These are phyloP conservation scores for Nephrotoma appendiculata DNA, from an alignment of 2,888 invertebrate genomes.

Conservation along the genomic window DNA sequence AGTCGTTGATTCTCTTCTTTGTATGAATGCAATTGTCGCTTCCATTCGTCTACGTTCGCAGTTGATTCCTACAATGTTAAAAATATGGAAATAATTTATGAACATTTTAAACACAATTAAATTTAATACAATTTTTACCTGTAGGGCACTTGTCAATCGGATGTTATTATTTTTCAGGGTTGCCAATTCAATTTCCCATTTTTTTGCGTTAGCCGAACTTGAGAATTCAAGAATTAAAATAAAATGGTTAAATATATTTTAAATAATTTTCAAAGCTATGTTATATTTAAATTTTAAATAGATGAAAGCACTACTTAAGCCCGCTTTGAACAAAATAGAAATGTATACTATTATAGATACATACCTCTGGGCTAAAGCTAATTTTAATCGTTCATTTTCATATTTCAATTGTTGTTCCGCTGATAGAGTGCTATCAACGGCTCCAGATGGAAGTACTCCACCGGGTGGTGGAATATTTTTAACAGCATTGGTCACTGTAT, in stretches of 20 bases:
- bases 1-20: constrained; percentile 81
- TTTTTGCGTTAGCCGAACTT: constrained; percentile 95
- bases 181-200: constrained; percentile 94
- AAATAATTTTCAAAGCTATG: too few relatives aligned
- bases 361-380: constrained; percentile 89
- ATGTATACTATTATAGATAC: constrained; percentile 14
- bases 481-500: neutral
- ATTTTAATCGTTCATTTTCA: constrained; percentile 90
- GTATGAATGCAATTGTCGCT: constrained; percentile 84
- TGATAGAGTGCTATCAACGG: constrained; percentile 18
- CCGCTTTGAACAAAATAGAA: neutral
- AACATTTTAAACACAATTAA: neutral
- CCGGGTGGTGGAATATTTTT: constrained; percentile 3
- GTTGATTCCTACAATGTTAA: constrained; percentile 50
- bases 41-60: constrained; percentile 97
- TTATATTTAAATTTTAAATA: too few relatives aligned
- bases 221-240: constrained; percentile 15
- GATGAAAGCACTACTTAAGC: too few relatives aligned
- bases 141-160: constrained; percentile 84
- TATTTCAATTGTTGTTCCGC: constrained; percentile 84
- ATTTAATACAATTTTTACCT: constrained; percentile 29
- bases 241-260: too few relatives aligned
- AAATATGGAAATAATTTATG: neutral
- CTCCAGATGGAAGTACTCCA: constrained; percentile 21
- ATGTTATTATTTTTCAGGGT: constrained; percentile 94